These are phyloP conservation scores for Macaria liturata DNA, from an alignment of 2,888 invertebrate species.

Conservation along the genomic window DNA sequence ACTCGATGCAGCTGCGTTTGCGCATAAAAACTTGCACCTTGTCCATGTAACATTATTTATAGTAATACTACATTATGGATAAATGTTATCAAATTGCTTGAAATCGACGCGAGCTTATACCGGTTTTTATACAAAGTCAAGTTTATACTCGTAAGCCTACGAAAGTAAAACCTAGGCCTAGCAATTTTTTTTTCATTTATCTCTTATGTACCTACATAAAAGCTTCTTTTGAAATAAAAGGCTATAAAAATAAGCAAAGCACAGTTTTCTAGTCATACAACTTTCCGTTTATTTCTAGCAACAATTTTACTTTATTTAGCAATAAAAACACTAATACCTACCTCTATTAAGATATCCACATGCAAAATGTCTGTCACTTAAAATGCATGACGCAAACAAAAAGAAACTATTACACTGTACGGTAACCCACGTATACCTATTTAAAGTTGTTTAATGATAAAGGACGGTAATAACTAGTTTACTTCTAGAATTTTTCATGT, in stretches of 20 bases:
- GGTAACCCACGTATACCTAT: slow-evolving; percentile 1
- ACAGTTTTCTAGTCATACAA: too few relatives aligned
- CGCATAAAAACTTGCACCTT: slow-evolving; percentile 12
- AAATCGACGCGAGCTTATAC: background rate
- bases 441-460: slow-evolving; percentile 17
- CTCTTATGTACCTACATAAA: too few relatives aligned
- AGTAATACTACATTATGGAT: slow-evolving; percentile 1
- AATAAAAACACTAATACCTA: too few relatives aligned
- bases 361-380: too few relatives aligned
- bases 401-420: slow-evolving; percentile 10
- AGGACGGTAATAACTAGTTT: slow-evolving; percentile 10
- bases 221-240: too few relatives aligned
- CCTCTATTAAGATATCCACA: too few relatives aligned
- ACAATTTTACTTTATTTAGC: too few relatives aligned
- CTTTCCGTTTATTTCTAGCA: too few relatives aligned
- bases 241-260: too few relatives aligned
- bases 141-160: too few relatives aligned
- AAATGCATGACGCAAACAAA: slow-evolving; percentile 2
- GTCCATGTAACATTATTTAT: background rate
- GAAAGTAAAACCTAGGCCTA: too few relatives aligned
- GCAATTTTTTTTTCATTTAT: too few relatives aligned
- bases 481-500: slow-evolving; percentile 27
- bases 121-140: slow-evolving; percentile 10
- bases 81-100: background rate
- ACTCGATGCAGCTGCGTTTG: slow-evolving; percentile 1